phyloP scores from a whole-genome alignment of 2,888 invertebrate species.

The Dryomyza anilis region DNA sequence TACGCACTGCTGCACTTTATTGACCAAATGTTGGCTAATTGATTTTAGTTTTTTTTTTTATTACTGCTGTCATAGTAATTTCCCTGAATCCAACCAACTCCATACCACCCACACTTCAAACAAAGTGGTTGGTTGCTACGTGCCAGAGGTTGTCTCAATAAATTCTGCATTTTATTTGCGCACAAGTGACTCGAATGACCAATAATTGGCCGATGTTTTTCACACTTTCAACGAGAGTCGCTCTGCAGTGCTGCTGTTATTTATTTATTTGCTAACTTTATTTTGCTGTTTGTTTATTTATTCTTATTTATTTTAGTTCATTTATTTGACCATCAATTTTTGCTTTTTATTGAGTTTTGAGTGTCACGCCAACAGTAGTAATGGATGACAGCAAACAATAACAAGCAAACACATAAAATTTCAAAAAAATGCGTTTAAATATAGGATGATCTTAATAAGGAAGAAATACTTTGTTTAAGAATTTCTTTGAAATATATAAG shows the following conservation, averaged over 20 bases:
- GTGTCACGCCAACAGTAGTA: no score
- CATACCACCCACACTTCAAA: neutral
- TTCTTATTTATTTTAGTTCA: neutral
- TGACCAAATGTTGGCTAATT: neutral
- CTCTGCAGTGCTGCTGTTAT: neutral
- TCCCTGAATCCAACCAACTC: neutral
- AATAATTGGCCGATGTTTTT: slow-evolving; percentile 14
- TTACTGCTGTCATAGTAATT: neutral
- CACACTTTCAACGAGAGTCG: neutral
- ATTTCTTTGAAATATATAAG: no score
- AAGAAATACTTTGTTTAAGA: no score
- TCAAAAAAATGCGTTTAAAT: no score
- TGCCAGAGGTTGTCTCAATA: neutral
- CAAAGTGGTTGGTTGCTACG: neutral
- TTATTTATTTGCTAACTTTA: neutral
- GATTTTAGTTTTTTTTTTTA: neutral
- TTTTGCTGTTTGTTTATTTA: neutral
- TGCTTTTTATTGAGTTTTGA: slow-evolving; percentile 3
- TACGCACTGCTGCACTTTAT: neutral
- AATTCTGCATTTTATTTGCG: slow-evolving; percentile 14
- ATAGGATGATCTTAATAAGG: no score
- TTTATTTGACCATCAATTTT: slow-evolving; percentile 1
- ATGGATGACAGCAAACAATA: no score
- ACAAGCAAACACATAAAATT: no score
- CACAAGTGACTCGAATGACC: slow-evolving; percentile 15